These are phyloP conservation scores for Poeciliopsis gracilis DNA, from an alignment of 2,797 vertebrate genomes.

Conservation along the genomic window DNA sequence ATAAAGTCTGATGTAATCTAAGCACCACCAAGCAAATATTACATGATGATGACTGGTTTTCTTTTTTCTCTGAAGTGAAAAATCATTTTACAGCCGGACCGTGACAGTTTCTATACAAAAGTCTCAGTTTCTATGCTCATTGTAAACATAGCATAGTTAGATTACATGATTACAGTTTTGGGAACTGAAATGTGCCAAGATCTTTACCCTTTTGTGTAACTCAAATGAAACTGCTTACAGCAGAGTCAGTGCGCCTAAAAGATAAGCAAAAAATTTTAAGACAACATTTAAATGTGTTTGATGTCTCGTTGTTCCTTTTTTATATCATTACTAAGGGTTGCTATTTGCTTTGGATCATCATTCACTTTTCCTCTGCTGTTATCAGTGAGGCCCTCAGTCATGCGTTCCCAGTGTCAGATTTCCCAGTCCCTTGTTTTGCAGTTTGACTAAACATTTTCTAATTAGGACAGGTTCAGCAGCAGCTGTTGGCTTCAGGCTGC, in stretches of 20 bases:
- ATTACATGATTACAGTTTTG: not conserved
- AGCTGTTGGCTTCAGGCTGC: not conserved
- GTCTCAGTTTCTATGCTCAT: not conserved
- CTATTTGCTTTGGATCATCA: not conserved
- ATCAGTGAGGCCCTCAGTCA: not conserved
- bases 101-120: not conserved
- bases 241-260: not conserved
- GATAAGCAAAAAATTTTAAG: not conserved
- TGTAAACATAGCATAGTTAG: not conserved
- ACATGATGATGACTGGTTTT: not conserved
- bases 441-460: not conserved
- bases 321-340: not conserved
- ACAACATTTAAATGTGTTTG: not conserved
- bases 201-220: not conserved
- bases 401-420: not conserved
- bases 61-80: not conserved
- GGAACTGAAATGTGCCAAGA: not conserved
- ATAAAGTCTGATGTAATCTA: not conserved
- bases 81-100: not conserved
- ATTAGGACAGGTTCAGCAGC: not conserved
- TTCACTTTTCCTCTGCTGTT: not conserved
- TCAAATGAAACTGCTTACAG: not conserved
- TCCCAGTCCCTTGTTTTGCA: not conserved
- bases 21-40: not conserved
- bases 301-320: not conserved